Evolutionary conservation across 1,140 invertebrate species (phyloP).

Genomic region (Leptinotarsa lineolata): DNA sequence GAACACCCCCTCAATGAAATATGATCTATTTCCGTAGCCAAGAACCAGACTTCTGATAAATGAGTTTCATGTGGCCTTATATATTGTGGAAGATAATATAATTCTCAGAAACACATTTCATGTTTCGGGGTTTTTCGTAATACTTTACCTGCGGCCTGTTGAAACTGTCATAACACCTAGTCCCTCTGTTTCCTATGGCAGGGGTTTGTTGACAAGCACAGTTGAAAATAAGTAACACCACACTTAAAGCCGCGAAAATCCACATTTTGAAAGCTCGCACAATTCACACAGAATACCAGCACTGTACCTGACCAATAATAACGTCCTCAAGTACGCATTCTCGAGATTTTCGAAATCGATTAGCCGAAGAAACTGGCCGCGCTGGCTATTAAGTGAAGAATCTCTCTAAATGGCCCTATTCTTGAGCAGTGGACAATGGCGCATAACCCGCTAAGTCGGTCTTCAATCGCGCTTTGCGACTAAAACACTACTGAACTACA

Average conservation of each 20-base stretch:
- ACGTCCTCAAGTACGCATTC: not conserved
- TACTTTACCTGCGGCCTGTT: slow-evolving; percentile 42
- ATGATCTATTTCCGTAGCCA: not conserved
- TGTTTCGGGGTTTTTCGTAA: not conserved
- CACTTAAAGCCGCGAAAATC: slow-evolving; percentile 15
- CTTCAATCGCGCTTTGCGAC: slow-evolving; percentile 5
- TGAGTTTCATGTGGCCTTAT: not conserved
- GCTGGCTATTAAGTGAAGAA: not conserved
- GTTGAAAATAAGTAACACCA: not conserved
- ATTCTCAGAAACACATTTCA: not conserved
- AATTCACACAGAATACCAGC: not conserved
- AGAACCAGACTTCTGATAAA: not conserved
- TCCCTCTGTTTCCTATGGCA: slow-evolving; percentile 42
- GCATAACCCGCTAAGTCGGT: slow-evolving; percentile 8
- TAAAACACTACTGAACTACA: slow-evolving; percentile 22
- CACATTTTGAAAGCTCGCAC: slow-evolving; percentile 10
- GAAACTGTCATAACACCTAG: slow-evolving; percentile 46
- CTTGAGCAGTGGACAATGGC: not conserved
- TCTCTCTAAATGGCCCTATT: slow-evolving; percentile 15
- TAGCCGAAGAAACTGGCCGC: not conserved
- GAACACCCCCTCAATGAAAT: not conserved
- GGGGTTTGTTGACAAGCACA: slow-evolving; percentile 39
- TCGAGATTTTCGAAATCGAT: slow-evolving; percentile 2
- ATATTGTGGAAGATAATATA: not conserved
- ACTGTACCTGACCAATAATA: not conserved